phyloP scores from a whole-genome alignment of 1,140 invertebrate genomes.

The Drosophila willistoni region DNA sequence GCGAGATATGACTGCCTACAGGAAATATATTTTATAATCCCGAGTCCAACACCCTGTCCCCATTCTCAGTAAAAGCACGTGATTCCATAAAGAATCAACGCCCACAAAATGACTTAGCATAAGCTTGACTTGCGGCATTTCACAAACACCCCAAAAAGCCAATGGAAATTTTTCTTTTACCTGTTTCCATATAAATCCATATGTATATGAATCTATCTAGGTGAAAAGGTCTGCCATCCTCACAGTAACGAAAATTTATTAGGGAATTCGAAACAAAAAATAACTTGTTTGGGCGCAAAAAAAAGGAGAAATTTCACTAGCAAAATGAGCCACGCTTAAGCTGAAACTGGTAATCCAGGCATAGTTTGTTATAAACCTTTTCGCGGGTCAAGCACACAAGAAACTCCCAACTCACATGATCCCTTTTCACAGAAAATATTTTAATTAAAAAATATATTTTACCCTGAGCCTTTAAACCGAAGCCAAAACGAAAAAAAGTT shows the following conservation, averaged over 20 bases:
- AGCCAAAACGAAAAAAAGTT: neutral
- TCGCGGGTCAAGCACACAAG: neutral
- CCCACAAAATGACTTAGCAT: conserved; percentile 55
- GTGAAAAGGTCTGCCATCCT: conserved; percentile 23
- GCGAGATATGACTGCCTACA: conserved; percentile 35
- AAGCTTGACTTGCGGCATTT: conserved; percentile 67
- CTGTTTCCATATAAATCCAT: neutral
- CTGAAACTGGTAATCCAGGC: conserved; percentile 2
- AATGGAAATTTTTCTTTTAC: conserved; percentile 28
- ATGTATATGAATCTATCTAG: neutral
- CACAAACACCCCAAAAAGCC: conserved; percentile 26
- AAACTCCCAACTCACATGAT: neutral
- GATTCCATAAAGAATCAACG: conserved; percentile 52
- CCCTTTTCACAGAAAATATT: neutral
- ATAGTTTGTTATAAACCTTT: neutral
- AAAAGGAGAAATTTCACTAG: conserved; percentile 59
- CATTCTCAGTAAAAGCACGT: conserved; percentile 45
- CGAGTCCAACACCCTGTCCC: neutral
- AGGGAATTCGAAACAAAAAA: conserved; percentile 28
- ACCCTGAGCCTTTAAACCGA: neutral
- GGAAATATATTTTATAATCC: conserved; percentile 59
- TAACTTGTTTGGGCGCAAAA: neutral
- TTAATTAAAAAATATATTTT: conserved; percentile 9
- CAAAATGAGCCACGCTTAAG: conserved; percentile 33
- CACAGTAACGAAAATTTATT: conserved; percentile 60